These are phyloP conservation scores for Hypomecis atomaria DNA, from an alignment of 2,888 invertebrate species.

Conservation along the genomic window DNA sequence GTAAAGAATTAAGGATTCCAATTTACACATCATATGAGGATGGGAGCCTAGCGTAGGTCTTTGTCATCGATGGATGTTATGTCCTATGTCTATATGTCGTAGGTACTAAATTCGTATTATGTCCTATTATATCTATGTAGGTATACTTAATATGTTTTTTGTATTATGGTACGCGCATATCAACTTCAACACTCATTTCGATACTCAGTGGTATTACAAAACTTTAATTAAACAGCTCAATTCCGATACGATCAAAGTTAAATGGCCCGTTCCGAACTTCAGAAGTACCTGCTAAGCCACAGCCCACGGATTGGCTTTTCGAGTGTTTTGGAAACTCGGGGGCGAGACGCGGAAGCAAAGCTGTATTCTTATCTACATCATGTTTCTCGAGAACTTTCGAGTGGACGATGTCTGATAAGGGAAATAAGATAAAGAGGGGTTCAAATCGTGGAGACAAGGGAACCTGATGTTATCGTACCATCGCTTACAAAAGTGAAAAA, in stretches of 20 bases:
- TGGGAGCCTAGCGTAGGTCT: no score
- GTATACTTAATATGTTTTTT: no score
- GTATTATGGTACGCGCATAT: no score
- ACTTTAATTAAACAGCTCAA: not conserved
- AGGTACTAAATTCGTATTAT: no score
- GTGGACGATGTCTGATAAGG: not conserved
- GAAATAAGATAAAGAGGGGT: conserved; percentile 2
- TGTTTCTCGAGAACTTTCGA: not conserved
- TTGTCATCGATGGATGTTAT: no score
- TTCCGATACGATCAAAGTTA: conserved; percentile 4
- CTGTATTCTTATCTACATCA: not conserved
- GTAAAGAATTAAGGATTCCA: no score
- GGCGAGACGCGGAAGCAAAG: not conserved
- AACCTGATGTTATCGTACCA: not conserved
- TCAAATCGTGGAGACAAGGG: not conserved
- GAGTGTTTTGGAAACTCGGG: not conserved
- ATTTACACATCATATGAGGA: no score
- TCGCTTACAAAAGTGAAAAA: no score
- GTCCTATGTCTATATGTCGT: no score
- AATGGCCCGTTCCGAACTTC: not conserved
- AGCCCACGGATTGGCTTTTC: not conserved
- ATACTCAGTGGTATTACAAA: no score
- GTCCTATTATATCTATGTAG: no score
- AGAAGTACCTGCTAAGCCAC: not conserved
- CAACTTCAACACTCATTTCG: no score